A percentile compares a stretch with the other conserved stretches of the same genome.
phyloP scores from a whole-genome alignment of 2,113 vertebrate genomes.

The Ctenodactylus gundi region DNA sequence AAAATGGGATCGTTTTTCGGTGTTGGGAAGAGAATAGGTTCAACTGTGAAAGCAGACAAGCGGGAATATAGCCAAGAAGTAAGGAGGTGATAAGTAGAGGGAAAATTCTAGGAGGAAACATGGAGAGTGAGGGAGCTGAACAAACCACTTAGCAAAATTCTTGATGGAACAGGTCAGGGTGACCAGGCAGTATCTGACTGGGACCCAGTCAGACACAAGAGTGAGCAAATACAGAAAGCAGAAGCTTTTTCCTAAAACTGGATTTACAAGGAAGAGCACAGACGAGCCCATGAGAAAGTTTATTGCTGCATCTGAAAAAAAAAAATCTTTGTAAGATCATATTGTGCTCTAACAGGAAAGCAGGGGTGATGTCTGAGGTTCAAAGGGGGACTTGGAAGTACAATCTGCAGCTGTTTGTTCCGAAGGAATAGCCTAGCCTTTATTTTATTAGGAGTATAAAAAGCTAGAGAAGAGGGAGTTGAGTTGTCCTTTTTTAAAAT shows the following conservation, averaged over 20 bases:
- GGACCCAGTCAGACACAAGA: background rate
- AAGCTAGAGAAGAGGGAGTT: background rate
- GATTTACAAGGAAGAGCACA: background rate
- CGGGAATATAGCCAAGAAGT: background rate
- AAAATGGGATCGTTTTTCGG: background rate
- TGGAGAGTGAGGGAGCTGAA: background rate
- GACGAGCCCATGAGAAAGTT: background rate
- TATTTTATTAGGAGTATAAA: background rate
- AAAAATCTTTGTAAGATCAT: background rate
- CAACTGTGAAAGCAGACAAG: background rate
- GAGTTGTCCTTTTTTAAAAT: conserved; percentile 33
- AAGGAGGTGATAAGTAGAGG: background rate
- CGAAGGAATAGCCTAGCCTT: background rate
- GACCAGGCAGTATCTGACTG: background rate
- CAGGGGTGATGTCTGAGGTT: background rate
- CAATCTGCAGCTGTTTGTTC: background rate
- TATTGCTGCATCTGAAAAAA: too few relatives aligned
- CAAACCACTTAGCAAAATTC: background rate
- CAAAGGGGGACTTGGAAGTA: background rate
- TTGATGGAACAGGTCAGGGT: background rate
- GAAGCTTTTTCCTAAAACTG: background rate
- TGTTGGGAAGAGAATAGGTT: background rate
- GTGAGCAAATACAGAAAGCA: background rate
- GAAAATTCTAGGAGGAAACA: background rate
- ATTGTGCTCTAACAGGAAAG: background rate